Evolutionary conservation across 2,113 vertebrate species (phyloP).

Genomic region (Plectropomus leopardus): DNA sequence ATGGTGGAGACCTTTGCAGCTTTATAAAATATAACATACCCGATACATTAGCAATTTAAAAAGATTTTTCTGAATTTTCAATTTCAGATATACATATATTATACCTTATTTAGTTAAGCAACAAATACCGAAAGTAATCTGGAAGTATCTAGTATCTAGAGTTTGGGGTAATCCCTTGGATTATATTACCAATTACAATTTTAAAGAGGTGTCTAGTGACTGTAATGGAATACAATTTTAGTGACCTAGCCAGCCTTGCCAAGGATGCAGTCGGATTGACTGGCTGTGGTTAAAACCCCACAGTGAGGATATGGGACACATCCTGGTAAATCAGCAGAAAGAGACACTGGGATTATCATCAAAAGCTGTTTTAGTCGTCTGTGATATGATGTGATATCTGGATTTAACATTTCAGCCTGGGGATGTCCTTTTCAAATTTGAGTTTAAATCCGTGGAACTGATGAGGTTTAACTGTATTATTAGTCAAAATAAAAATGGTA

Average conservation of each 20-base stretch:
- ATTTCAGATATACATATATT: background rate
- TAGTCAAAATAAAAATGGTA: conserved; percentile 28
- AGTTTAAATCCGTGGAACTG: conserved; percentile 16
- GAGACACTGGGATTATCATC: conserved; percentile 33
- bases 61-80: background rate
- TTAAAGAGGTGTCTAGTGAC: conserved; percentile 63
- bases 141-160: conserved; percentile 45
- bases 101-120: conserved; percentile 7
- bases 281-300: conserved; percentile 36
- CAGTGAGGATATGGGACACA: background rate
- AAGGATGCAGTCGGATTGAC: conserved; percentile 23
- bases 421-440: conserved; percentile 22
- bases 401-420: conserved; percentile 30
- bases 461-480: conserved; percentile 1
- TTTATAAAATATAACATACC: background rate
- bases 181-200: conserved; percentile 64
- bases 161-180: conserved; percentile 50
- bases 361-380: conserved; percentile 41
- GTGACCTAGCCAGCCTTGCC: conserved; percentile 25
- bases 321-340: conserved; percentile 31
- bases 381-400: conserved; percentile 32
- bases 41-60: background rate
- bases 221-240: conserved; percentile 58
- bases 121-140: conserved; percentile 20
- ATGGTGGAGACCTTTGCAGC: background rate